Percentiles rank a stretch among this genome's conserved stretches.
phyloP scores from a whole-genome alignment of 1,140 invertebrate genomes.

The Popillia japonica region DNA sequence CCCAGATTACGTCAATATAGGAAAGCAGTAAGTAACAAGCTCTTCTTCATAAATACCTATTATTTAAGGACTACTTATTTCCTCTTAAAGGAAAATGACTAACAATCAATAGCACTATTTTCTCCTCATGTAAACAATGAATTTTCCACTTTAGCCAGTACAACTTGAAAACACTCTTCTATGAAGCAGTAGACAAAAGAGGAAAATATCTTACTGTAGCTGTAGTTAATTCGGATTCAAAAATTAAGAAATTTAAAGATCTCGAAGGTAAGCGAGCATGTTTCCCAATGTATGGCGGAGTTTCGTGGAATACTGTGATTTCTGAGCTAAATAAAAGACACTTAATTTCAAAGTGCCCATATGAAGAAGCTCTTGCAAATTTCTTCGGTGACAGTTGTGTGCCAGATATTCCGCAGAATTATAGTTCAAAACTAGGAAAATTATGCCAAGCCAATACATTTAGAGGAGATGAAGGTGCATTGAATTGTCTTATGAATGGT shows the following conservation, averaged over 20 bases:
- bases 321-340: slow-evolving; percentile 65
- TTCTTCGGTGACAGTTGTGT: slow-evolving; percentile 73
- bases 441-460: slow-evolving; percentile 53
- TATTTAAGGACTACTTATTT: neutral
- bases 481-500: slow-evolving; percentile 81
- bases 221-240: slow-evolving; percentile 71
- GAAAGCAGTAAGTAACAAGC: slow-evolving; percentile 59
- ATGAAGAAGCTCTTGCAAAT: slow-evolving; percentile 60
- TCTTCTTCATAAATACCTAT: neutral
- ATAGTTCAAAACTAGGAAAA: slow-evolving; percentile 40
- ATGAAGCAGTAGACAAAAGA: slow-evolving; percentile 69
- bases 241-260: slow-evolving; percentile 67
- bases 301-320: slow-evolving; percentile 71
- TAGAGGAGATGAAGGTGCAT: slow-evolving; percentile 69
- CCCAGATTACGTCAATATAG: slow-evolving; percentile 68
- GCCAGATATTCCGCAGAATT: slow-evolving; percentile 58
- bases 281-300: slow-evolving; percentile 71
- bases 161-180: slow-evolving; percentile 71
- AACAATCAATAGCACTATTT: no score
- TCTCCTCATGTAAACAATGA: neutral
- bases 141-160: slow-evolving; percentile 64
- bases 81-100: no score
- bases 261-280: slow-evolving; percentile 74
- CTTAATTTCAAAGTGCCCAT: slow-evolving; percentile 59
- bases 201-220: slow-evolving; percentile 74